These are phyloP conservation scores for Temnothorax nylanderi DNA, from an alignment of 1,140 invertebrate species.

Conservation along the genomic window DNA sequence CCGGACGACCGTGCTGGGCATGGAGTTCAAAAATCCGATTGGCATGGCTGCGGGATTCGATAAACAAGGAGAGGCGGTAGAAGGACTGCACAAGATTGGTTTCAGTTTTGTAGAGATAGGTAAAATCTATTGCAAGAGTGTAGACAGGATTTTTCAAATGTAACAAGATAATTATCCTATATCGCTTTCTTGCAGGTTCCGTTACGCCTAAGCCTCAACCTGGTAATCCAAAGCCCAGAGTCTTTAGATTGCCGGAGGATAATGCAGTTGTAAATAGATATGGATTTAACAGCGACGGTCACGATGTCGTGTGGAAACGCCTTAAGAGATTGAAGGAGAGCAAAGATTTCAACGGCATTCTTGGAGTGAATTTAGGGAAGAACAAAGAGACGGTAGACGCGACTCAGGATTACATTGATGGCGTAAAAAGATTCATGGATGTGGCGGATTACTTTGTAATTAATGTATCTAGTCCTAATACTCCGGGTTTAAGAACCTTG, in stretches of 20 bases:
- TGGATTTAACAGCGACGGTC: slow-evolving; percentile 99
- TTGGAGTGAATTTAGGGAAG: slow-evolving; percentile 98
- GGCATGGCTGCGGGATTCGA: slow-evolving; percentile 99
- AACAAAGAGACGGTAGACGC: slow-evolving; percentile 94
- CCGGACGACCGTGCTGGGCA: slow-evolving; percentile 89
- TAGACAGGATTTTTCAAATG: neutral
- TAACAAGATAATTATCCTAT: neutral
- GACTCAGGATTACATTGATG: slow-evolving; percentile 92
- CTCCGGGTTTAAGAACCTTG: slow-evolving; percentile 94
- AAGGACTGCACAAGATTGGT: slow-evolving; percentile 93
- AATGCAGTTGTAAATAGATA: slow-evolving; percentile 97
- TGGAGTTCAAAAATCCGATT: slow-evolving; percentile 94
- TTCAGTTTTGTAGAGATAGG: slow-evolving; percentile 99
- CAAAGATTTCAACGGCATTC: slow-evolving; percentile 86
- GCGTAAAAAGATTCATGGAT: slow-evolving; percentile 91
- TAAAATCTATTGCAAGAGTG: slow-evolving; percentile 32
- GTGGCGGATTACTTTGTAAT: slow-evolving; percentile 96
- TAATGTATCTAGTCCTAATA: slow-evolving; percentile 96
- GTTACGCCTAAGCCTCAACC: slow-evolving; percentile 96
- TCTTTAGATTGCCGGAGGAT: slow-evolving; percentile 95
- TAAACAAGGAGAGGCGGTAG: slow-evolving; percentile 97
- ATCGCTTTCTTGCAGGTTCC: slow-evolving; percentile 85
- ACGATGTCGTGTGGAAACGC: slow-evolving; percentile 90
- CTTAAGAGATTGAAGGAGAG: slow-evolving; percentile 87
- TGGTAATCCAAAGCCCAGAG: slow-evolving; percentile 96